A percentile compares a stretch with the other conserved stretches of the same genome.
These are phyloP conservation scores for Ctenoplectra terminalis DNA, from an alignment of 1,140 invertebrate species.

Conservation along the genomic window DNA sequence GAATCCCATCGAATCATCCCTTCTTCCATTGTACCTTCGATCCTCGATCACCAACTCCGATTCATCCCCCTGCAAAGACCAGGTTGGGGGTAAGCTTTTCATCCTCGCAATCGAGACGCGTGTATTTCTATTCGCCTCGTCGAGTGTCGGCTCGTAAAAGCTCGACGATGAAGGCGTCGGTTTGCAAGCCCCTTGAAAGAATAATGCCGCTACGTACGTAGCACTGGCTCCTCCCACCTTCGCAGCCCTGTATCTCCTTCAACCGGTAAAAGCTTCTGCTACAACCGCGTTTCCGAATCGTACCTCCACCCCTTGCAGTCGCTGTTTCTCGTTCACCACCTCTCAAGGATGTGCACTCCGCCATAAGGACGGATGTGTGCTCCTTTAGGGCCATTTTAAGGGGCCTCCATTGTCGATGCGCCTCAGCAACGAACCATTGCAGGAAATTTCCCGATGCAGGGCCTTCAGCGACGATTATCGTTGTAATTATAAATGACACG, in stretches of 20 bases:
- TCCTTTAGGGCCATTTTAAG: conserved; percentile 53
- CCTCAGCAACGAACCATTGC: conserved; percentile 43
- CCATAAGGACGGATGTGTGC: conserved; percentile 40
- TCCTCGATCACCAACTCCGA: conserved; percentile 29
- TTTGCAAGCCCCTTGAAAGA: conserved; percentile 61
- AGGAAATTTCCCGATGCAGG: conserved; percentile 21
- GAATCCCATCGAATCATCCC: background rate
- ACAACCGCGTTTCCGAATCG: conserved; percentile 41
- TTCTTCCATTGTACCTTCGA: background rate
- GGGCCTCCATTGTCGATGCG: conserved; percentile 52
- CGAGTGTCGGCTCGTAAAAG: conserved; percentile 53
- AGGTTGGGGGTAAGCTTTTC: conserved; percentile 19
- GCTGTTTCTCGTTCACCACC: background rate
- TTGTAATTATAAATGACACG: conserved; percentile 40
- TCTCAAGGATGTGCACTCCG: conserved; percentile 48
- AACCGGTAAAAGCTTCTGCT: conserved; percentile 64
- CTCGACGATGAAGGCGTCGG: conserved; percentile 45
- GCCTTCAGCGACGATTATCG: conserved; percentile 40
- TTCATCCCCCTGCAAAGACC: background rate
- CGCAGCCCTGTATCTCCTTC: conserved; percentile 25
- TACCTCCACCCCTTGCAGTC: background rate
- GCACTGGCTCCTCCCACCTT: conserved; percentile 36
- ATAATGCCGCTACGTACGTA: conserved; percentile 59
- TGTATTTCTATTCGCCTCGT: conserved; percentile 50
- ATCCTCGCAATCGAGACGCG: conserved; percentile 36